Evolutionary conservation across 53 echinoderm and acorn worm genomes (phyloP).

Genomic region (Luidia sarsii): DNA sequence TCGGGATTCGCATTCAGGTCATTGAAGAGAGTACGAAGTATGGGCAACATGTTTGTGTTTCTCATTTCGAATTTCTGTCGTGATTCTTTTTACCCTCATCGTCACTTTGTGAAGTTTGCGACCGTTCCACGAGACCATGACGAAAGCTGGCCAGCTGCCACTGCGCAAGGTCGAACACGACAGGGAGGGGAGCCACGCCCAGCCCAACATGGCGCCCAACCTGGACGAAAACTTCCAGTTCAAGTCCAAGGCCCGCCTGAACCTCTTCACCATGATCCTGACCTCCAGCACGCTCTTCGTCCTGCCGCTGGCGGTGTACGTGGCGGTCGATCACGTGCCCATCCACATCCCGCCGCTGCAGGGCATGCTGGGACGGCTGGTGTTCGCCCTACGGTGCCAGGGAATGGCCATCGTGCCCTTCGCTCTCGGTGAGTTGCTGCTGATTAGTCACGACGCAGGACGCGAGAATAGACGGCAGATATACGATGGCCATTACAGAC

Average conservation of each 20-base stretch:
- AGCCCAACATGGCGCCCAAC: constrained; percentile 3
- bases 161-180: neutral
- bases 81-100: too few species aligned
- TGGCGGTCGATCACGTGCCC: constrained; percentile 1
- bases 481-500: too few species aligned
- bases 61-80: too few species aligned
- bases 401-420: constrained; percentile 21
- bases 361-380: constrained; percentile 22
- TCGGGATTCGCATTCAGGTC: too few species aligned
- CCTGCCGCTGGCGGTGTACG: constrained; percentile 16
- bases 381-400: constrained; percentile 18
- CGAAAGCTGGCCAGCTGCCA: neutral
- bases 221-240: constrained; percentile 13
- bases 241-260: neutral
- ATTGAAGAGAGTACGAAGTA: too few species aligned
- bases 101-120: too few species aligned
- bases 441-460: neutral
- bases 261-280: constrained; percentile 6
- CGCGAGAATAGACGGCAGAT: too few species aligned
- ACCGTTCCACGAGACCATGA: constrained; percentile 3
- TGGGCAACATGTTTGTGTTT: too few species aligned
- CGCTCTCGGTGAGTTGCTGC: neutral
- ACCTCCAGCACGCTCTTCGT: constrained; percentile 24
- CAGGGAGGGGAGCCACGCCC: neutral
- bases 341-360: constrained; percentile 6